Conservation (phyloP, 2,113 vertebrate species). For the Carassius auratus region DNA sequence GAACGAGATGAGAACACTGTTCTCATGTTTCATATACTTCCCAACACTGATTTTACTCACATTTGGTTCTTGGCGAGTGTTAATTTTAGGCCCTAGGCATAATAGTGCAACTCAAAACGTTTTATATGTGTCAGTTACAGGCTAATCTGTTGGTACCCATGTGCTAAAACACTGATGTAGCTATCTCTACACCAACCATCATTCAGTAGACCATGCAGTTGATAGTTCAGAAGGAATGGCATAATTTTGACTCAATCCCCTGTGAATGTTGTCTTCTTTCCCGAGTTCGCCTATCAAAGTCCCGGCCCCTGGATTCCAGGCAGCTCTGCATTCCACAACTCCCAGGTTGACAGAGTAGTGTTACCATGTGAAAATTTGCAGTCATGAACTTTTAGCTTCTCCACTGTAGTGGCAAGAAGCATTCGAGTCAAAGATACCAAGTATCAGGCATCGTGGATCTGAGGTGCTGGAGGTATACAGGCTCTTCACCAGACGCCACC, state of each 20-base stretch:
- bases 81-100: not conserved
- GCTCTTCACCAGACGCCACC: slow-evolving; percentile 54
- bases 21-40: too few species aligned
- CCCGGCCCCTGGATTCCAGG: slow-evolving; percentile 48
- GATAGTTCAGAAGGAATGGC: slow-evolving; percentile 19
- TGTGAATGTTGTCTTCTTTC: slow-evolving; percentile 8
- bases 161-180: not conserved
- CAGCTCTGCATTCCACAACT: slow-evolving; percentile 65
- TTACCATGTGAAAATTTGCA: slow-evolving; percentile 73
- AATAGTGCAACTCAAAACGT: not conserved
- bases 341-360: slow-evolving; percentile 59
- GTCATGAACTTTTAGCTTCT: slow-evolving; percentile 45
- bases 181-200: not conserved
- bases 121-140: not conserved
- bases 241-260: not conserved
- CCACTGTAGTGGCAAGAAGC: not conserved
- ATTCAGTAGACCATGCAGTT: not conserved
- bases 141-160: not conserved
- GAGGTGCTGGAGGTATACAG: not conserved
- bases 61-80: not conserved
- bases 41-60: too few species aligned
- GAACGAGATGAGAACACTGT: too few species aligned
- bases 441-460: not conserved
- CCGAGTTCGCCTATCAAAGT: slow-evolving; percentile 9
- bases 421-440: not conserved